These are phyloP conservation scores for Columba guinea DNA, from an alignment of 2,797 vertebrate genomes.

Conservation along the genomic window DNA sequence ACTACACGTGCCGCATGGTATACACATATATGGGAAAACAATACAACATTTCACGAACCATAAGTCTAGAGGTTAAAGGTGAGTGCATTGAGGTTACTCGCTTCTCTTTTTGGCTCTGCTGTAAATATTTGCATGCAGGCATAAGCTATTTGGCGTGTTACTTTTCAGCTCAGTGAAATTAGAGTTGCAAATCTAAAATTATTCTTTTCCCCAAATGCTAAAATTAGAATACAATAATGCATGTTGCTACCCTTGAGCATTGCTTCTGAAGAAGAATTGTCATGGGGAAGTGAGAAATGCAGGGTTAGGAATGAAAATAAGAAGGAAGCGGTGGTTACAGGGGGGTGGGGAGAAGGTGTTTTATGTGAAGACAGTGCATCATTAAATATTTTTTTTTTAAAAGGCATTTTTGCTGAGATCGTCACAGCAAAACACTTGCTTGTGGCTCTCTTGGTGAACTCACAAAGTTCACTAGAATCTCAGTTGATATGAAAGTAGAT, in stretches of 20 bases:
- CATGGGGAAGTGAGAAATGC: background rate
- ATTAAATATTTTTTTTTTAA: background rate
- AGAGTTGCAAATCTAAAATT: background rate
- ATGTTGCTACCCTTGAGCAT: background rate
- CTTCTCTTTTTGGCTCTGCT: background rate
- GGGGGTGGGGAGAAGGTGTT: background rate
- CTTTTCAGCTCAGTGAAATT: background rate
- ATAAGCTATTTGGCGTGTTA: background rate
- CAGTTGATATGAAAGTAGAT: background rate
- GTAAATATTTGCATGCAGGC: background rate
- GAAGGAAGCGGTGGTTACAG: background rate
- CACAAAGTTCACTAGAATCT: background rate
- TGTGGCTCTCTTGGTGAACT: background rate
- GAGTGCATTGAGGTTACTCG: conserved; percentile 1
- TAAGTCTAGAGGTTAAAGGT: conserved; percentile 74
- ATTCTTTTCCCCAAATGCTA: background rate
- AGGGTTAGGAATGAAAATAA: background rate
- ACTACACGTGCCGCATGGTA: conserved; percentile 75
- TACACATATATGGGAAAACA: conserved; percentile 70
- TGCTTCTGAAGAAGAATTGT: background rate
- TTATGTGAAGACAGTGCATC: background rate
- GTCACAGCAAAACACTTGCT: background rate
- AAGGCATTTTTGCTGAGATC: background rate
- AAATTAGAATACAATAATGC: background rate
- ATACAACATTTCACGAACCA: conserved; percentile 69